Percentiles rank a stretch among this genome's conserved stretches.
Conservation (phyloP, 2,797 vertebrate genomes). For the Malacoraja senta region DNA sequence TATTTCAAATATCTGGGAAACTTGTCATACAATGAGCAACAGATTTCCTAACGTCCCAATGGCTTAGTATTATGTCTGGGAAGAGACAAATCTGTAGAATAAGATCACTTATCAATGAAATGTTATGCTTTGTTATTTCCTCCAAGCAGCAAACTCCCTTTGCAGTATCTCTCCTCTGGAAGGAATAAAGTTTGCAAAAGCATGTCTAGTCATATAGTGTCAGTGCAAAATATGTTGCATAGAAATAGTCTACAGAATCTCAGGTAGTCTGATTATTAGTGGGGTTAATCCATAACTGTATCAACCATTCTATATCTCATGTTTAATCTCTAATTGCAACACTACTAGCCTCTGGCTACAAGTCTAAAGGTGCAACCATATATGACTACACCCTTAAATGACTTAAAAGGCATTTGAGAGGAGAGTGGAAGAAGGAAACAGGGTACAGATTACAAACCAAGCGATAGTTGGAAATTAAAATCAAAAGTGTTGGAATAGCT, state of each 20-base stretch:
- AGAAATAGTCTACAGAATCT: neutral
- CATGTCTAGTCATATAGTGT: neutral
- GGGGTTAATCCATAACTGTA: neutral
- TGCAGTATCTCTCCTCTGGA: neutral
- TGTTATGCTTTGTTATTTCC: neutral
- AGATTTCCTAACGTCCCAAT: too few species aligned
- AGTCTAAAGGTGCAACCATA: too few species aligned
- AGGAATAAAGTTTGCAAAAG: neutral
- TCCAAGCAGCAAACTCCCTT: neutral
- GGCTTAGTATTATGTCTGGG: neutral
- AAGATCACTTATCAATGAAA: neutral
- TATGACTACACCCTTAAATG: too few species aligned
- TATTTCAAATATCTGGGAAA: neutral
- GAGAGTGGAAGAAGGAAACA: neutral
- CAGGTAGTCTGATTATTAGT: neutral
- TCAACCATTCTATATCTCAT: neutral
- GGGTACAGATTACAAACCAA: neutral
- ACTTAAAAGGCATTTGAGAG: too few species aligned
- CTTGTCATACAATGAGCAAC: neutral
- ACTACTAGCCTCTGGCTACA: too few species aligned
- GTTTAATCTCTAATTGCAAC: too few species aligned
- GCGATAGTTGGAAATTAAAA: neutral
- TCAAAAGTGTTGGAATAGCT: neutral
- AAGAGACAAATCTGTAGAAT: neutral
- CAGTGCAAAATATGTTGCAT: neutral